Conservation (phyloP, 2,797 vertebrate genomes). For the Acipenser ruthenus region DNA sequence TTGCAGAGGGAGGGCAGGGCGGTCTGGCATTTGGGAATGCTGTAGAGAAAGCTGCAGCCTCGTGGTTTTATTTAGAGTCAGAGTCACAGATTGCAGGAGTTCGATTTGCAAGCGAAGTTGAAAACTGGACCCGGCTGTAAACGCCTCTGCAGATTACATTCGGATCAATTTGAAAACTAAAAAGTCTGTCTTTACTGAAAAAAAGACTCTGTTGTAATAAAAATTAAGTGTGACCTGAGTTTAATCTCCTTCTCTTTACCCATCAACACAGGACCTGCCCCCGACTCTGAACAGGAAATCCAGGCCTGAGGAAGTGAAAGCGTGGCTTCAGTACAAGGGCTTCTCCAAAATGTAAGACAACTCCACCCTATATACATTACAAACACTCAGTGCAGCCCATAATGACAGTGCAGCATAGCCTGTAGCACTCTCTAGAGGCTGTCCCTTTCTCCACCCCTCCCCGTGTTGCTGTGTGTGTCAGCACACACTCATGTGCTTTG, state of each 20-base stretch:
- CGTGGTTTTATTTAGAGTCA: no score
- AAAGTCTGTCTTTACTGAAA: no score
- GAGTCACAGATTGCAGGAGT: no score
- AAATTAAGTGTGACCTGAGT: no score
- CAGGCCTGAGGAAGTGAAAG: slow-evolving; percentile 66
- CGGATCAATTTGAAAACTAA: no score
- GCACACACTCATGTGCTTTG: not conserved
- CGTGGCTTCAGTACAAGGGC: slow-evolving; percentile 71
- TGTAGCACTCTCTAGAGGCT: not conserved
- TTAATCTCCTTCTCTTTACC: slow-evolving; percentile 11
- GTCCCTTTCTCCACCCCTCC: not conserved
- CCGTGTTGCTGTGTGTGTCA: not conserved
- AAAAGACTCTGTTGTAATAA: no score
- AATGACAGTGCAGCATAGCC: no score
- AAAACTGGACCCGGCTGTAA: no score
- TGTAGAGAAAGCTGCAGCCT: no score
- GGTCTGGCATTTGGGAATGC: slow-evolving; percentile 12
- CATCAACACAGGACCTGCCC: slow-evolving; percentile 9
- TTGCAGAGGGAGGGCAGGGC: not conserved
- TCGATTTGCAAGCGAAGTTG: no score
- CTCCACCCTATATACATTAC: not conserved
- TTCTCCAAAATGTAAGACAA: slow-evolving; percentile 68
- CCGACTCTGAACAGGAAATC: slow-evolving; percentile 57
- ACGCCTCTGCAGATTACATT: no score
- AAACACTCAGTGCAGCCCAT: no score